Evolutionary conservation across 2,797 vertebrate genomes (phyloP), one percentile per base, ranked within the genome.

Genomic region (Odontamblyopus lacepedii): DNA sequence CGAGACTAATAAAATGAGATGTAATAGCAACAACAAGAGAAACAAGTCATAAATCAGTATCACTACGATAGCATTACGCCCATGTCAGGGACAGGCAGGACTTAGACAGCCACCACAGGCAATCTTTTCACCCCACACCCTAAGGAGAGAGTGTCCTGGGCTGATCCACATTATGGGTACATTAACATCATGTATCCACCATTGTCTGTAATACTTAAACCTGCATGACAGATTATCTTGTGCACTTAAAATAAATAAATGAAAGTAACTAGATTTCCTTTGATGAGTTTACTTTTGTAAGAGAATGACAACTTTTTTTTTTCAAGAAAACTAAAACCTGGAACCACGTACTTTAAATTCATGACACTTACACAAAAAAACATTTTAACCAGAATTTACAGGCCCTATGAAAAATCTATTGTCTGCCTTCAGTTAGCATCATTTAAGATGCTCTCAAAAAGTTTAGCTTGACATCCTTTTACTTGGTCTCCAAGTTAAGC

Each of bases 31-130:
- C 76, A 87, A 87, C 83, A 79, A 72, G 63, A 87, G 77, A 84
- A 85, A 90, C 76, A 9, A 85, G 83, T 88, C 55, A 70, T 88
- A 89, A 90, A 90, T 91, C 84, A 87, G 44, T 73, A 56, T 87
- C 83, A 91, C 91, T 30, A 30, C 59, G 16, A 35, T 89, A 91
- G 64, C 57, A 85, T 77, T 81, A 88, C 75, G 62, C 78, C 78
- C 87, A 85, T 82, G 78, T 89, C 76, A 73, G 64, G 81, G 79
- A 86, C 69, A 78, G 69, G 65, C 27, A n/a, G 74, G 71, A 84
- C 80, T 75, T 74, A 87, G 76, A 88, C 79, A 77, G 70, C 69
- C 73, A 90, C 90, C 78, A 75, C 72, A 80, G 78, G 78, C 74
- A 70, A 73, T 84, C 80, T 73, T 50, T 67, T 38, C 55, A 48